Conservation (phyloP, 1,140 invertebrate species). For the Cheumatopsyche charites region DNA sequence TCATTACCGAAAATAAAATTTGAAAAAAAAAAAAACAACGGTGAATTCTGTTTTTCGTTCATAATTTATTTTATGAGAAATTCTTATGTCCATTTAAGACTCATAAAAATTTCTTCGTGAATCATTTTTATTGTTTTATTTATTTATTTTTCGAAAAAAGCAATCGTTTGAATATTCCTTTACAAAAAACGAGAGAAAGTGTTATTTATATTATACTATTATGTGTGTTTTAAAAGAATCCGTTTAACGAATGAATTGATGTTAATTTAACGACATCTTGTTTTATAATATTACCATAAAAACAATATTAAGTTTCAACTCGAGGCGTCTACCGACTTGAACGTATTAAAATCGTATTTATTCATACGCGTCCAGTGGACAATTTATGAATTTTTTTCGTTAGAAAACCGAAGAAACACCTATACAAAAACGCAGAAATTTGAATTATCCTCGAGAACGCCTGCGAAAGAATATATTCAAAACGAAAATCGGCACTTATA, state of each 20-base stretch:
- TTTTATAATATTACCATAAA: constrained; percentile 27
- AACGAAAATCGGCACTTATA: not conserved
- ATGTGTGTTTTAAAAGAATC: constrained; percentile 22
- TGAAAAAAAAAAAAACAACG: too few species aligned
- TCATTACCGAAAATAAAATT: too few species aligned
- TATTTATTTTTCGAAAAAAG: too few species aligned
- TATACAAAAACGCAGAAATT: not conserved
- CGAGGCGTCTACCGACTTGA: constrained; percentile 17
- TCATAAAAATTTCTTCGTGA: too few species aligned
- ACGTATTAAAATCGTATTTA: constrained; percentile 28
- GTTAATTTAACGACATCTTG: constrained; percentile 27
- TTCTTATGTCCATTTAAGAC: too few species aligned
- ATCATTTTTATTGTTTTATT: too few species aligned
- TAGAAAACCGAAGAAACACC: not conserved
- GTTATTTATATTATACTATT: constrained; percentile 22
- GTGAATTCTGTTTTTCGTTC: too few species aligned
- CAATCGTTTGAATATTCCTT: too few species aligned
- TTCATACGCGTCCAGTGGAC: not conserved
- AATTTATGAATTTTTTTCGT: constrained; percentile 1
- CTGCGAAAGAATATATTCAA: constrained; percentile 7
- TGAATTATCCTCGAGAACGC: not conserved
- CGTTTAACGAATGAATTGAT: constrained; percentile 24
- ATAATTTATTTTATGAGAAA: too few species aligned
- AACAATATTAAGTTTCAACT: constrained; percentile 26
- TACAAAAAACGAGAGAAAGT: constrained; percentile 19